These are phyloP conservation scores for Benitochromis conjunctus DNA, from an alignment of 2,113 vertebrate species.

Conservation along the genomic window DNA sequence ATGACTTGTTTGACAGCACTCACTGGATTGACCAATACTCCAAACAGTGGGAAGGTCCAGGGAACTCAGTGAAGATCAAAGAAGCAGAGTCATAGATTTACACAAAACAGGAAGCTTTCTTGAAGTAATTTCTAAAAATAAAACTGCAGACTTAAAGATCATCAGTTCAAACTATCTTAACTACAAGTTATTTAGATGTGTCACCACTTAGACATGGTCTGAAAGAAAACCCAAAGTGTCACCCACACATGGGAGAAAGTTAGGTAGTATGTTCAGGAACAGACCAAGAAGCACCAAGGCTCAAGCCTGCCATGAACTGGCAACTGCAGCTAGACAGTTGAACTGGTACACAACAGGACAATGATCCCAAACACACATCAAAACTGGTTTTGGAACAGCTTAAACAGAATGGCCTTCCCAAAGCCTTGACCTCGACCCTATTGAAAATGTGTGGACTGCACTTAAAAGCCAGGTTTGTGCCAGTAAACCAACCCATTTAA, in stretches of 20 bases:
- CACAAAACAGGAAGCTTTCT: neutral
- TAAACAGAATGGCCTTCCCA: neutral
- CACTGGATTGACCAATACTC: neutral
- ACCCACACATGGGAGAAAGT: too few species aligned
- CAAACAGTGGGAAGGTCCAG: neutral
- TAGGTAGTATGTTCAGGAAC: too few species aligned
- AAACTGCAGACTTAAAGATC: neutral
- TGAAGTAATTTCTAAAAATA: too few species aligned
- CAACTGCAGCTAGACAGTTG: neutral
- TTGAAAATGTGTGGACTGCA: neutral
- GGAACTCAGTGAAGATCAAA: neutral
- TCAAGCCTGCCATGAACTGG: too few species aligned
- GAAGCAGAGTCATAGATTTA: neutral
- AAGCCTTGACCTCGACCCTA: neutral
- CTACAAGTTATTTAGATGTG: neutral
- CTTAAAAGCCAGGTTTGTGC: neutral
- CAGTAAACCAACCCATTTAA: neutral
- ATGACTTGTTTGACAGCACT: neutral
- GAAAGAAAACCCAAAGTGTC: too few species aligned
- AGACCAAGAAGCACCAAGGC: too few species aligned
- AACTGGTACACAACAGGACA: neutral
- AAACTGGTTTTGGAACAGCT: neutral
- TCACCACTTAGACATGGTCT: too few species aligned
- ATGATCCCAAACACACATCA: neutral
- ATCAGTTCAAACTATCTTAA: neutral